Percentiles rank a stretch among this genome's conserved stretches.
phyloP scores from a whole-genome alignment of 2,113 vertebrate genomes.

The Chloropsis cyanopogon region DNA sequence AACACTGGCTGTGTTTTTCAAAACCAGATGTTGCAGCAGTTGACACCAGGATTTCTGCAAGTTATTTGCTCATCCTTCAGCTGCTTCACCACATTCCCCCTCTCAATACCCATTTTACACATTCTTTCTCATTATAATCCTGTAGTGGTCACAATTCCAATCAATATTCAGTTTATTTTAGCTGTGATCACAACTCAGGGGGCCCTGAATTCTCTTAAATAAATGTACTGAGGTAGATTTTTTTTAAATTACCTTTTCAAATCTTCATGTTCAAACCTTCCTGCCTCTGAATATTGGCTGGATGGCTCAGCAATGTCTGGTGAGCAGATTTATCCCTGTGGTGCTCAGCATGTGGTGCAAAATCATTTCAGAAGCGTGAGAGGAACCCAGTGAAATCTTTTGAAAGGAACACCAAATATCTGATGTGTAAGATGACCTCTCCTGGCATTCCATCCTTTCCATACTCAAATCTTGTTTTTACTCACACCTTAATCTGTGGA shows the following conservation, averaged over 20 bases:
- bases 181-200: neutral
- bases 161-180: neutral
- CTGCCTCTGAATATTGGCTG: neutral
- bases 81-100: neutral
- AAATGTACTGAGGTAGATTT: neutral
- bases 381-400: neutral
- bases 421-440: neutral
- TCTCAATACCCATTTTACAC: neutral
- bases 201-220: neutral
- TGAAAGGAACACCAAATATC: neutral
- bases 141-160: neutral
- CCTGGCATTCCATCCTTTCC: neutral
- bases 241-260: neutral
- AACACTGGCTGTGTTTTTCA: neutral
- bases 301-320: neutral
- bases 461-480: neutral
- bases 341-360: neutral
- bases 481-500: neutral
- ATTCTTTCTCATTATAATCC: neutral
- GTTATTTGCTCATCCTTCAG: neutral
- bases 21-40: neutral
- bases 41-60: neutral
- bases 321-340: neutral
- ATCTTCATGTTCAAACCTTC: neutral
- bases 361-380: neutral